Evolutionary conservation across 2,113 vertebrate species (phyloP).

Genomic region (Mugil cephalus): DNA sequence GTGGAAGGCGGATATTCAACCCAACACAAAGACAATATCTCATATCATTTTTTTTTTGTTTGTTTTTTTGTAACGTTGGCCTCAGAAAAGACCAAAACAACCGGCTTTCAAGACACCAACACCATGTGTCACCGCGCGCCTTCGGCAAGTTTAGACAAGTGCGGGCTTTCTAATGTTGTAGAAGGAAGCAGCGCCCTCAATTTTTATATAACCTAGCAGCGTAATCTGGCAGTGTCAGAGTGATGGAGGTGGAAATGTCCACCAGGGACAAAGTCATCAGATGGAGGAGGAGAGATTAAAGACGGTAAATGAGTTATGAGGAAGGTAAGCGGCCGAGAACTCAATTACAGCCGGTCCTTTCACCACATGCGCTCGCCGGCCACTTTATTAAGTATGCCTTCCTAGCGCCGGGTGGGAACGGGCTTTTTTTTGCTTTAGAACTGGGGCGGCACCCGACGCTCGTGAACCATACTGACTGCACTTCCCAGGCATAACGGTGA

Average conservation of each 20-base stretch:
- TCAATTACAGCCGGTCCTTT: conserved; percentile 36
- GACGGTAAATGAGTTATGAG: conserved; percentile 37
- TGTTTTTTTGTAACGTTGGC: neutral
- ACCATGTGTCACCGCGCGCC: neutral
- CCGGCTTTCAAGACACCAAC: neutral
- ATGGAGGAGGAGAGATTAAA: conserved; percentile 36
- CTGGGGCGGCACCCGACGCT: too few species aligned
- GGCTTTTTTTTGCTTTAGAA: too few species aligned
- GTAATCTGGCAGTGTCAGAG: conserved; percentile 30
- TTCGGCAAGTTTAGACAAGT: neutral
- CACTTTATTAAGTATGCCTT: too few species aligned
- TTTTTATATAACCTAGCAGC: conserved; percentile 5
- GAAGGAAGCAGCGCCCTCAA: neutral
- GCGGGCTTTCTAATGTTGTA: conserved; percentile 13
- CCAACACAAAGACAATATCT: conserved; percentile 2
- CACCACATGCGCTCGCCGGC: neutral
- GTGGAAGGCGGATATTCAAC: neutral
- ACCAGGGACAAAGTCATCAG: conserved; percentile 21
- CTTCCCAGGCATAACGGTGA: too few species aligned
- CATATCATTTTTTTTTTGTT: neutral
- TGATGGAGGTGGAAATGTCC: conserved; percentile 33
- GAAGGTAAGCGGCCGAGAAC: conserved; percentile 24
- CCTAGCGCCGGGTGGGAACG: too few species aligned
- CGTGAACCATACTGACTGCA: too few species aligned
- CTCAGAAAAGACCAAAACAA: neutral